Percentiles rank a stretch among this genome's conserved stretches.
These are phyloP conservation scores for Drosophila orena DNA, from an alignment of 1,140 invertebrate genomes.

Conservation along the genomic window DNA sequence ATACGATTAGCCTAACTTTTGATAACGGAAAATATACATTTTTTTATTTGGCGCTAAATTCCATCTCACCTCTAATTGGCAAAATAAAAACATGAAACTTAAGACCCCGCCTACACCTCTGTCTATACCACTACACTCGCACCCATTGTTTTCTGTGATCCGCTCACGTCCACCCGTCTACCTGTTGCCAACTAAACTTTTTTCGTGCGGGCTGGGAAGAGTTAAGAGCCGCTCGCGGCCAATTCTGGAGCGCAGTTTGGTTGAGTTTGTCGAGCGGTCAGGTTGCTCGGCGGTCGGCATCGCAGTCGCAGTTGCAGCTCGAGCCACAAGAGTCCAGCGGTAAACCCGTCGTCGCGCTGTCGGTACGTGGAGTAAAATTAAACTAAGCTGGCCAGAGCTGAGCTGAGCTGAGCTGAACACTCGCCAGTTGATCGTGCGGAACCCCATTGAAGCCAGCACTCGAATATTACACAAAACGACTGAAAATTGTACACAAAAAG, in stretches of 20 bases:
- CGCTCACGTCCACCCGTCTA: conserved; percentile 30
- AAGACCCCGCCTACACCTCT: background rate
- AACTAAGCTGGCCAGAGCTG: conserved; percentile 7
- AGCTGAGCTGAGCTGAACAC: conserved; percentile 29
- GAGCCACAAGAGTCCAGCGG: conserved; percentile 49
- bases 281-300: conserved; percentile 51
- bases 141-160: conserved; percentile 1
- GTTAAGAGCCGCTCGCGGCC: conserved; percentile 67
- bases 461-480: conserved; percentile 18
- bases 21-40: too few relatives aligned
- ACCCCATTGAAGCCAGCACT: conserved; percentile 31
- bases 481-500: conserved; percentile 29
- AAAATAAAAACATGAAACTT: too few relatives aligned
- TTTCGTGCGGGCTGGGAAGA: conserved; percentile 36
- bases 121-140: background rate
- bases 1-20: too few relatives aligned
- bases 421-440: conserved; percentile 62
- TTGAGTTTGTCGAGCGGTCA: conserved; percentile 64
- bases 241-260: conserved; percentile 69
- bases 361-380: conserved; percentile 32
- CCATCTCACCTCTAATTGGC: too few relatives aligned
- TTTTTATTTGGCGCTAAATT: too few relatives aligned
- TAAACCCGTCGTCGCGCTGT: conserved; percentile 54
- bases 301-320: conserved; percentile 32
- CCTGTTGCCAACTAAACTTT: conserved; percentile 73